A percentile compares a stretch with the other conserved stretches of the same genome.
phyloP scores from a whole-genome alignment of 2,113 vertebrate species.

The Cichladusa arquata region DNA sequence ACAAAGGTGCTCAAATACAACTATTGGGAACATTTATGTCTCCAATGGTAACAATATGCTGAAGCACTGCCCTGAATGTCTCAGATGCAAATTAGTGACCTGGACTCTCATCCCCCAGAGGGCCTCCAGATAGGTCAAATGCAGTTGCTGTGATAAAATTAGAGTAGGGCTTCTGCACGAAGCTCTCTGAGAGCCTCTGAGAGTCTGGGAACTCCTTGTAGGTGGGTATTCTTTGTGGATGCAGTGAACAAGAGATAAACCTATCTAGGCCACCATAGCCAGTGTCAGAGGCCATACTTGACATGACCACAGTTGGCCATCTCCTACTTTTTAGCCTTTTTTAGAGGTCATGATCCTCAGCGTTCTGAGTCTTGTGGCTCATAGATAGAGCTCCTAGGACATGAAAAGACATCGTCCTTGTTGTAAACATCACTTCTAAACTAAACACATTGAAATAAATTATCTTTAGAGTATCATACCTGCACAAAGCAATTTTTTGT shows the following conservation, averaged over 20 bases:
- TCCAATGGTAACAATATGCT: neutral
- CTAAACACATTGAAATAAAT: neutral
- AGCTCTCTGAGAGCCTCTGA: neutral
- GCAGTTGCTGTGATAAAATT: neutral
- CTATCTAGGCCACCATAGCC: neutral
- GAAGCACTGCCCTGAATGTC: neutral
- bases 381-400: neutral
- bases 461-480: neutral
- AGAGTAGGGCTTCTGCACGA: rapidly evolving
- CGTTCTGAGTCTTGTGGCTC: neutral
- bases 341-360: neutral
- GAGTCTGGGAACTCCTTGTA: neutral
- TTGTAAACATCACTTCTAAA: neutral
- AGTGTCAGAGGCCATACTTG: neutral
- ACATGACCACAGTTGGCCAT: rapidly evolving
- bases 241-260: neutral
- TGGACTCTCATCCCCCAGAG: neutral
- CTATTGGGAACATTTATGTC: neutral
- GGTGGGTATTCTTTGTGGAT: neutral
- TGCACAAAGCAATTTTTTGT: neutral
- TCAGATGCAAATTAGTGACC: neutral
- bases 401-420: neutral
- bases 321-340: neutral
- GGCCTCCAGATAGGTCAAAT: neutral
- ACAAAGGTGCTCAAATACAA: neutral